Evolutionary conservation across 1,140 invertebrate species (phyloP), one percentile per base, ranked within the genome.

Genomic region (Drosophila guanche): DNA sequence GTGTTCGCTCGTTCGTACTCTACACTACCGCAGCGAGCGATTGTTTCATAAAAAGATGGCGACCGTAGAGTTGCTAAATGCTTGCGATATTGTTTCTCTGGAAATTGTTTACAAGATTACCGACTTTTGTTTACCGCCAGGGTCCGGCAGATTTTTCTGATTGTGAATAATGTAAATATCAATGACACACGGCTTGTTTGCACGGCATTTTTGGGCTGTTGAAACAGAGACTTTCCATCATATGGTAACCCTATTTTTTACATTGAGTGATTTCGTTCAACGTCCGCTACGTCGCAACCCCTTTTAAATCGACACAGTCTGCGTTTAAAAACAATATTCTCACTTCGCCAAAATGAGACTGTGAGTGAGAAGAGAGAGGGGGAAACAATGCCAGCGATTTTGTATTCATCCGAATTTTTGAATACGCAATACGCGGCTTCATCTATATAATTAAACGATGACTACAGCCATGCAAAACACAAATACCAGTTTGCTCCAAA

Each of bases 41-140:
- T 72, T 66, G 74, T 75, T 62, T 69, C 65, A 45, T 56, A 76
- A 68, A 68, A 85, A 86, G 42, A 86, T 86, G 81, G 81, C 83
- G 63, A 52, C 73, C 60, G 23, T 60, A 85, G 81, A 78, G 81
- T 86, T 86, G 83, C 65, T 75, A 68, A 88, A 81, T 75, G 54
- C 54, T 60, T 53, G 47, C 48, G 16, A n/a, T 81, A 22, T 74
- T 37, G 23, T 41, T 45, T 52, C 45, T 42, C 22, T 47, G 20
- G n/a, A 42, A 55, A 65, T 66, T 80, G 52, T 81, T 76, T 70
- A 81, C 40, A 51, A 67, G 70, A 60, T 69, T 53, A 40, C n/a
- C 5, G 60, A 60, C 1, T 20, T 47, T 33, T 68, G 62, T 68
- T 56, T 83, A 45, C 43, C n/a, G 37, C 50, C 25, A 40, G 27